phyloP scores from a whole-genome alignment of 2,888 invertebrate species.

The Himalopsyche kuldschensis region DNA sequence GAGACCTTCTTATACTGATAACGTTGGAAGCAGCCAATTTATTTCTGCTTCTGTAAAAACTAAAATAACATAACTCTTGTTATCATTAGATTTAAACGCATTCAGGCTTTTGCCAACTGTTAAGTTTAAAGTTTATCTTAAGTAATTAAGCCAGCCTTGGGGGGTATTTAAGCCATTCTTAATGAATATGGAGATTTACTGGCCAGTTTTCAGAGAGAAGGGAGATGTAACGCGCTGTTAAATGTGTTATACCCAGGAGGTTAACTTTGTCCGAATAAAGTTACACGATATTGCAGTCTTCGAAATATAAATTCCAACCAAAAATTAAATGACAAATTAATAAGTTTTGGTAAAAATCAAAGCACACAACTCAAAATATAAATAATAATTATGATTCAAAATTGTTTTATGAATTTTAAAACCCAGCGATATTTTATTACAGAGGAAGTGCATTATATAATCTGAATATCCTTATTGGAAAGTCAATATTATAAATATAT shows the following conservation, averaged over 20 bases:
- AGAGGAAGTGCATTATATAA: no score
- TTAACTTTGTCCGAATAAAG: neutral
- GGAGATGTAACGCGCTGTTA: neutral
- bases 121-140: slow-evolving; percentile 31
- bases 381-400: no score
- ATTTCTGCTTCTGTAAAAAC: neutral
- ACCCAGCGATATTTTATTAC: no score
- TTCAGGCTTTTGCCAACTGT: slow-evolving; percentile 4
- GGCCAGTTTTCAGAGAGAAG: neutral
- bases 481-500: no score
- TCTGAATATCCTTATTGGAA: no score
- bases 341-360: no score
- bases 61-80: neutral
- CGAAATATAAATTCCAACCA: neutral
- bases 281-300: neutral
- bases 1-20: neutral
- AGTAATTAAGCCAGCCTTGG: slow-evolving; percentile 35
- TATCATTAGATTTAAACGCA: neutral
- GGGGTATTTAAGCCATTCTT: slow-evolving; percentile 37
- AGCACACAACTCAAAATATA: no score
- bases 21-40: neutral
- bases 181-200: slow-evolving; percentile 39
- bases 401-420: no score
- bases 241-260: neutral
- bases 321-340: no score